Evolutionary conservation across 2,888 invertebrate species (phyloP), one percentile per base, ranked within the genome.

Genomic region (Aporophyla nigra): DNA sequence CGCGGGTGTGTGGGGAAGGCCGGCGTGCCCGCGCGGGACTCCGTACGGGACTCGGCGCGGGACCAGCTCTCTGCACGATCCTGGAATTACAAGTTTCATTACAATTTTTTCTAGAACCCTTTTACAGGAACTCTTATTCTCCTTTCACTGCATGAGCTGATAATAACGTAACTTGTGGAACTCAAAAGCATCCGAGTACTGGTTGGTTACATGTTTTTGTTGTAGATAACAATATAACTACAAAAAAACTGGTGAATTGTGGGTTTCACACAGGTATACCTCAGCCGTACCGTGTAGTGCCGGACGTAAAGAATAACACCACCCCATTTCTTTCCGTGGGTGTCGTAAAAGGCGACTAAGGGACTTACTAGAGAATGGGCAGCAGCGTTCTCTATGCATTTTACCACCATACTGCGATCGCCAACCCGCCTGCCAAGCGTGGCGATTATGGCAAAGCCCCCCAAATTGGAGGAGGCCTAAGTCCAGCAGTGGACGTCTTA

Each of bases 1-100:
- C 98, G 98, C 76, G 99, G 99, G 90, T 98, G 98, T 74, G 99
- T 98, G 79, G 99, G 99, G 97, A 99, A 99, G 74, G 98, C 98
- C 62, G 99, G 99, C 40, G 99, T 99, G 93, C 98, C 98, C 46
- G 99, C 98, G 79, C 98, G 97, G 65, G 97, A 97, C 90, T 97
- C 96, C 74, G 97, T 97, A 79, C 97, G 97, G 81, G 92, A 92
- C 76, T 97, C 95, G 5, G 79, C 72, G 62, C 87, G 87, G 0
- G 82, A 86, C 92, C 98, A 97, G 89, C 97, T 97, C 87, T 97
- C 97, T 27, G 97, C 97, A 83, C 98, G 98, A 88, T 98, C 97
- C 97, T 86, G 78, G n/a, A 78, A 71, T 27, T 5, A 40, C 0
- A 63, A 33, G 14, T 6, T 14, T 10, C 1, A 49, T 66, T 54